Base-by-base conservation (phyloP, 2,888 invertebrate species). In the Electrophaes corylata region DNA sequence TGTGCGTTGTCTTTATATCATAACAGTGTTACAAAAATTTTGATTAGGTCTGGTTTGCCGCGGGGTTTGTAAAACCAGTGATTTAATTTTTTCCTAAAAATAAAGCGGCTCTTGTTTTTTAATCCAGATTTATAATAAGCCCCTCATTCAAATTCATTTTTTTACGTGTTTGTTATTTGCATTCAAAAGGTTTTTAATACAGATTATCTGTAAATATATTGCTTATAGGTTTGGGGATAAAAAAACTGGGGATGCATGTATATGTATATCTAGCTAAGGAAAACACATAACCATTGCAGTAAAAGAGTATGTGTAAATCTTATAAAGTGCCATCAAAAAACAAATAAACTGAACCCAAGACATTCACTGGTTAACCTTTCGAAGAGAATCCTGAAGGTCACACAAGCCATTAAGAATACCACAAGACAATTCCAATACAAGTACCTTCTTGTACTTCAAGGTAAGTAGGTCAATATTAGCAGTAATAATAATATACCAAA, bases 331-430 rank as follows among this genome's bases (percentile, higher is more conserved):
- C 2, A 23, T 23, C 23, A 23, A 10, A 12, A 49, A 49, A 48
- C 16, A 3, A 29, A 50, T 20, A 46, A 53, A 45, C 26, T 11
- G 31, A 29, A 48, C 52, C 39, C 19, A 20, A 47, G 39, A 45
- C 58, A 53, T 58, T 58, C 58, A 49, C 58, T 44, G 8, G 60
- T 16, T 33, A 49, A 49, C 60, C 60, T 57, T 57, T 53, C 51
- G 18, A 46, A 29, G 60, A 57, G 57, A 50, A 60, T 60, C 41
- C 52, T 41, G 45, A 60, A 60, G 57, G 58, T 53, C 45, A 49
- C 14, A 19, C 8, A 14, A 8, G 1, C 31, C 40, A 45, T 46
- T 48, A 48, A 6, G 16, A 52, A 48, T 53, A 53, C 48, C 53
- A 53, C 41, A 43, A 52, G 52, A 48, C 44, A 43, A 48, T 53